phyloP scores from a whole-genome alignment of 23 tunicate species.

The Trididemnum clinides region DNA sequence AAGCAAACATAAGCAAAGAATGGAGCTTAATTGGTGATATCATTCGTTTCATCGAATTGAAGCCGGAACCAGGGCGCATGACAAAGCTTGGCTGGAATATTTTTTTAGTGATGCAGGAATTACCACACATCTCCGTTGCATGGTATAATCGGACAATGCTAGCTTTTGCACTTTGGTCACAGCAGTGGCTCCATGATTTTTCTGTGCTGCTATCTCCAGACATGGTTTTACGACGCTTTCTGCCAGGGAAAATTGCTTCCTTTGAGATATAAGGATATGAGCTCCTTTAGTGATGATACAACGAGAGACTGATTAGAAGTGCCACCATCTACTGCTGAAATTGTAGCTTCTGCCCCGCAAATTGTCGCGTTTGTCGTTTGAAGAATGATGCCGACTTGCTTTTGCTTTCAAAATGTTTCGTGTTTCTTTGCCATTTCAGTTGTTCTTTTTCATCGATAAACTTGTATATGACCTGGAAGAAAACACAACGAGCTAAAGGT shows the following conservation, averaged over 20 bases:
- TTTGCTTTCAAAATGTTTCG: background rate
- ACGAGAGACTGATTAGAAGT: constrained; percentile 10
- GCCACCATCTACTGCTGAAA: background rate
- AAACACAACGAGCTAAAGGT: no score
- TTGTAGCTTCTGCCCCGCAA: constrained; percentile 12
- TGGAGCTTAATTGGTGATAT: background rate
- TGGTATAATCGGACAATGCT: no score
- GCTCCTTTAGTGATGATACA: constrained; percentile 20
- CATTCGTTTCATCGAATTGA: background rate
- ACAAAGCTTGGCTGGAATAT: background rate
- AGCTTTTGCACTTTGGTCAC: no score
- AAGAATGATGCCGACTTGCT: no score
- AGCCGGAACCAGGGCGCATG: background rate
- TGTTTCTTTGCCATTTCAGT: background rate
- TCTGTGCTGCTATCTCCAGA: background rate
- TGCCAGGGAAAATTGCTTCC: background rate
- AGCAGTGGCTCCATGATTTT: background rate
- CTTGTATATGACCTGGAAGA: no score
- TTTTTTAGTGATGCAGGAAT: background rate
- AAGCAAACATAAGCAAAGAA: no score
- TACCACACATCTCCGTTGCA: background rate
- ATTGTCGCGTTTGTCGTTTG: background rate
- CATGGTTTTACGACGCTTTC: background rate
- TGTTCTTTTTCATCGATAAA: background rate
- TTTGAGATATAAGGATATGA: background rate